These are phyloP conservation scores for Parazoanthus atlanticus DNA, from an alignment of 92 coral and sea anemone species.

Conservation along the genomic window DNA sequence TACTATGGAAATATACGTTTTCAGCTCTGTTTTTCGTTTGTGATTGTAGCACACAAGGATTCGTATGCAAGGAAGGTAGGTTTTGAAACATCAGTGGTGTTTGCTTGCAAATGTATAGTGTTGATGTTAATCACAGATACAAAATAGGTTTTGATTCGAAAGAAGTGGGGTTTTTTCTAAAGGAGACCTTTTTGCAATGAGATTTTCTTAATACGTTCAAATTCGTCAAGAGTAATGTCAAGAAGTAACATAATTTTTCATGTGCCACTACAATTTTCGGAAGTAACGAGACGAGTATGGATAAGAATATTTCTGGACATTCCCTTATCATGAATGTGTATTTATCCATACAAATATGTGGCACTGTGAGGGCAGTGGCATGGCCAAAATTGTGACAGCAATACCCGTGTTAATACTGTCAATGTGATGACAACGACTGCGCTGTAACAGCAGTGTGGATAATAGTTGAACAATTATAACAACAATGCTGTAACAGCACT, in stretches of 20 bases:
- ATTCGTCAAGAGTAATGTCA: not conserved
- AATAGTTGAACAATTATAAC: no score
- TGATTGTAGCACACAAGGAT: constrained; percentile 72
- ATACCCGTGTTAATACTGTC: no score
- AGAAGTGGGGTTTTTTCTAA: no score
- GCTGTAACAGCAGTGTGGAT: no score
- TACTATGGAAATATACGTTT: not conserved
- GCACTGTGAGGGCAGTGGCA: no score
- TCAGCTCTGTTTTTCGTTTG: not conserved
- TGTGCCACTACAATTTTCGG: not conserved
- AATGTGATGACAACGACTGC: no score
- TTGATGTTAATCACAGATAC: not conserved
- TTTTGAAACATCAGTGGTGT: not conserved
- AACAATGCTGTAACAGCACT: no score
- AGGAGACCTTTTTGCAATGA: not conserved
- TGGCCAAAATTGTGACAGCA: not conserved
- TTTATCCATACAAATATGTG: no score
- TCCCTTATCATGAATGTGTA: not conserved
- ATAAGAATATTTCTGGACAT: not conserved
- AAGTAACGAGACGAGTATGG: not conserved
- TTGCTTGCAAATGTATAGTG: not conserved
- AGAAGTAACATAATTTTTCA: no score
- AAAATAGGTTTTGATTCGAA: not conserved
- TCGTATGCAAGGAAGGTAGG: constrained; percentile 85
- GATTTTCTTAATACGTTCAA: not conserved